Evolutionary conservation across 1,140 invertebrate species (phyloP).

Genomic region (Penaeus japonicus): DNA sequence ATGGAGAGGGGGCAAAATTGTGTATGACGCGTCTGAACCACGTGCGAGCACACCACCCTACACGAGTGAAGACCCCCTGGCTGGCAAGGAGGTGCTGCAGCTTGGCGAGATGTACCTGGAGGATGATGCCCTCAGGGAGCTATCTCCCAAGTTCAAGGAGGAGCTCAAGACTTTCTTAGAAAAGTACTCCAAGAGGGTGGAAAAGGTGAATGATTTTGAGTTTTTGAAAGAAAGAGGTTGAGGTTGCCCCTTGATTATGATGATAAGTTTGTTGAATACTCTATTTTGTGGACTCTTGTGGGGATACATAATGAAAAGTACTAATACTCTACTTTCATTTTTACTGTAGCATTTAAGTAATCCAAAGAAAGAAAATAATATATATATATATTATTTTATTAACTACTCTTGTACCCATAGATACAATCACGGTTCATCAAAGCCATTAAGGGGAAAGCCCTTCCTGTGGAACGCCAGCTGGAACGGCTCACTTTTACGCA

Average conservation of each 20-base stretch:
- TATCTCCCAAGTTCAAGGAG: constrained; percentile 76
- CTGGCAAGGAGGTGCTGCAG: constrained; percentile 73
- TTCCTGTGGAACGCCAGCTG: constrained; percentile 71
- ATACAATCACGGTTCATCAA: constrained; percentile 67
- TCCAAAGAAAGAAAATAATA: no score
- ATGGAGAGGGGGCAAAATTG: constrained; percentile 84
- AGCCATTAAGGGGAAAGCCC: constrained; percentile 62
- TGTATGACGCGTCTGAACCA: constrained; percentile 83
- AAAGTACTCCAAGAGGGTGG: constrained; percentile 52
- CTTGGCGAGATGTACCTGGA: constrained; percentile 65
- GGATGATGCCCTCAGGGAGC: constrained; percentile 69
- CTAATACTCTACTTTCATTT: no score
- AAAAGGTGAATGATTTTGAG: constrained; percentile 28
- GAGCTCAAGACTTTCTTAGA: constrained; percentile 71
- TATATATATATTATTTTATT: not conserved
- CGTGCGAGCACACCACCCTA: constrained; percentile 75
- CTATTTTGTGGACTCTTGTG: no score
- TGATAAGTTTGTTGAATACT: no score
- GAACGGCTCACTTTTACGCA: constrained; percentile 83
- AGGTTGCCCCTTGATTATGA: no score
- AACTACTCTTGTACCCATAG: constrained; percentile 53
- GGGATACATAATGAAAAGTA: no score
- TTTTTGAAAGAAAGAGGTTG: no score
- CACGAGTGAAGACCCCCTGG: constrained; percentile 75
- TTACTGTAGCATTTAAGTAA: no score